These are phyloP conservation scores for Sarcoramphus papa DNA, from an alignment of 2,797 vertebrate species.

Conservation along the genomic window DNA sequence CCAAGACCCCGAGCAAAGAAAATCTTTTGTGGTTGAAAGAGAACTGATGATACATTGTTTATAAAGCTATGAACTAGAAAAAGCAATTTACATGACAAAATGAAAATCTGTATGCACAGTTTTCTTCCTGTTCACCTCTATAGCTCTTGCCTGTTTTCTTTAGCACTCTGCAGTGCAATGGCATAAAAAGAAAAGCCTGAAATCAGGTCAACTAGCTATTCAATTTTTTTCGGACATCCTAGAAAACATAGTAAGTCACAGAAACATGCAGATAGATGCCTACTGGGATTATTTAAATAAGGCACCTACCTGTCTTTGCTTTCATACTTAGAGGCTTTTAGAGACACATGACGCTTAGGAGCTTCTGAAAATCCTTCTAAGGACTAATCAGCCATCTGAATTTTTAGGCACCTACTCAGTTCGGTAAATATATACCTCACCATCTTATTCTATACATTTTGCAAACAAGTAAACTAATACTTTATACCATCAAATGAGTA, in stretches of 20 bases:
- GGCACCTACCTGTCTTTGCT: background rate
- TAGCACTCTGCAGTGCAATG: background rate
- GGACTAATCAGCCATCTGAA: background rate
- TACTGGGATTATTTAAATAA: conserved; percentile 7
- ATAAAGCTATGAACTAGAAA: background rate
- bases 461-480: background rate
- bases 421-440: background rate
- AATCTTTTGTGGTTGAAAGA: background rate
- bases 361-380: background rate
- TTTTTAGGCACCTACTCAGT: background rate
- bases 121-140: background rate
- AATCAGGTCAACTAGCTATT: background rate
- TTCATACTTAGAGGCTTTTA: background rate
- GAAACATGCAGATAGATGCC: background rate
- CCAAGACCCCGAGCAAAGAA: background rate
- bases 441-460: background rate
- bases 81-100: background rate
- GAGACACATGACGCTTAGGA: background rate
- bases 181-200: background rate
- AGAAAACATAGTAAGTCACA: background rate
- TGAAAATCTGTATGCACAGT: background rate
- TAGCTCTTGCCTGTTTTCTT: background rate
- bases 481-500: background rate
- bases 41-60: background rate
- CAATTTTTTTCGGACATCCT: background rate